phyloP scores from a whole-genome alignment of 2,888 invertebrate species.

The Palloptera scutellata region DNA sequence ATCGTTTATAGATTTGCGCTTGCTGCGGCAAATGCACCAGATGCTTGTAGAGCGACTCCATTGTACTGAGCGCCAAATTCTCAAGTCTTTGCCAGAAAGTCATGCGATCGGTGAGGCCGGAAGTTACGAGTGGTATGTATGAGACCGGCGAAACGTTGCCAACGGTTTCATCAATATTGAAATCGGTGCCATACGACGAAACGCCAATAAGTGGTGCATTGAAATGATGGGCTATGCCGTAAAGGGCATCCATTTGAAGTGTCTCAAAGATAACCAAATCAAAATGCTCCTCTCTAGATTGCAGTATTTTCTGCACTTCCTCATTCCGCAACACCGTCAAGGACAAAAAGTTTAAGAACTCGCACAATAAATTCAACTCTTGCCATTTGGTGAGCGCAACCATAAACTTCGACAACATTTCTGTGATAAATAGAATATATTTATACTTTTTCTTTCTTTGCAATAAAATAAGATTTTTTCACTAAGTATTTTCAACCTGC shows the following conservation, averaged over 20 bases:
- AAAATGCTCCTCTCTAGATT: conserved; percentile 53
- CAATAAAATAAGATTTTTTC: too few species aligned
- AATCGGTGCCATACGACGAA: conserved; percentile 46
- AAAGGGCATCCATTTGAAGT: conserved; percentile 54
- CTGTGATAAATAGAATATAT: conserved; percentile 1
- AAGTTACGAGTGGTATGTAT: conserved; percentile 49
- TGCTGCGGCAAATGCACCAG: conserved; percentile 50
- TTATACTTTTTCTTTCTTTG: not conserved
- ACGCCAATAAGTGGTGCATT: conserved; percentile 50
- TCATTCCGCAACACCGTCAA: conserved; percentile 34
- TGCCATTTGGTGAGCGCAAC: conserved; percentile 38
- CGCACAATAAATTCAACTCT: conserved; percentile 12
- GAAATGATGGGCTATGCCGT: conserved; percentile 52
- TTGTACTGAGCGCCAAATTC: conserved; percentile 47
- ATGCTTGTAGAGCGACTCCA: conserved; percentile 42
- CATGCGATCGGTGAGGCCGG: conserved; percentile 54
- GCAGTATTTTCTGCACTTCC: conserved; percentile 43
- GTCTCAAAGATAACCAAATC: conserved; percentile 60
- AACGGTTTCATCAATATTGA: conserved; percentile 39
- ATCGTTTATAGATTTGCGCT: conserved; percentile 43
- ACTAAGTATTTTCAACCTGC: conserved; percentile 21
- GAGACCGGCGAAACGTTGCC: conserved; percentile 55
- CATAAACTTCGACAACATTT: conserved; percentile 48
- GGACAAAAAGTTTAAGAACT: not conserved
- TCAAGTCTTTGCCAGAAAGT: conserved; percentile 53